Base-by-base conservation (phyloP, 2,888 invertebrate genomes). In the Mylabris sibirica region DNA sequence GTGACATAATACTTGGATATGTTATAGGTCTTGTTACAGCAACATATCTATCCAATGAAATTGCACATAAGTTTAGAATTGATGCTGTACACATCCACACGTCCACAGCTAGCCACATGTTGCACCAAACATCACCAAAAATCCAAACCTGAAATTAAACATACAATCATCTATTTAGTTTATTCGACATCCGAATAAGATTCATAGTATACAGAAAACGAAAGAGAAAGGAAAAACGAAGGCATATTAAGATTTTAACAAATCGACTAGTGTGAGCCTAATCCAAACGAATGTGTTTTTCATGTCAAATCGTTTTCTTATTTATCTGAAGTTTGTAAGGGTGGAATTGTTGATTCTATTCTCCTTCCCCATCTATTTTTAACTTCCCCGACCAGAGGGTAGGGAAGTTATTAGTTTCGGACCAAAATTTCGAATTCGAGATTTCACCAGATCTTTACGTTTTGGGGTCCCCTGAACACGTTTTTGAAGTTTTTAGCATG, bases 41-140 rank as follows among this genome's bases (percentile, higher is more conserved):
- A 78, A 99, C 93, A 87, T 98, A 99, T 85, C 98, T 90, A 87
- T 95, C 95, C 82, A 98, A 87, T 17, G 96, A 96, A 82, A 98
- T 98, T 78, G 96, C 98, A 83, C 97, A 97, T 66, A 98, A 89
- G 86, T 98, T 98, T 77, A 98, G 88, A 80, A 98, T 98, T 78
- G 97, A 97, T 0, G 98, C 97, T 0, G 99, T 99, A 87, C 98
- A 98, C 94, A 98, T 94, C 96, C 98, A 97, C 12, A 99, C 98
- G 85, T 99, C 99, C 67, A 98, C 92, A 0, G 98, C 98, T 73
- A 99, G 88, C 98, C 98, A 99, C 75, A 97, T 91, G 71, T 95
- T 93, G 86, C 98, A 99, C 96, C 98, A 97, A 59, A 96, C 89
- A 84, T 94, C 93, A 63, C 98, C 98, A 84, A 98, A 99, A 79